Percentiles rank a stretch among this genome's conserved stretches.
phyloP scores from a whole-genome alignment of 1,140 invertebrate genomes.

The Drosophila persimilis region DNA sequence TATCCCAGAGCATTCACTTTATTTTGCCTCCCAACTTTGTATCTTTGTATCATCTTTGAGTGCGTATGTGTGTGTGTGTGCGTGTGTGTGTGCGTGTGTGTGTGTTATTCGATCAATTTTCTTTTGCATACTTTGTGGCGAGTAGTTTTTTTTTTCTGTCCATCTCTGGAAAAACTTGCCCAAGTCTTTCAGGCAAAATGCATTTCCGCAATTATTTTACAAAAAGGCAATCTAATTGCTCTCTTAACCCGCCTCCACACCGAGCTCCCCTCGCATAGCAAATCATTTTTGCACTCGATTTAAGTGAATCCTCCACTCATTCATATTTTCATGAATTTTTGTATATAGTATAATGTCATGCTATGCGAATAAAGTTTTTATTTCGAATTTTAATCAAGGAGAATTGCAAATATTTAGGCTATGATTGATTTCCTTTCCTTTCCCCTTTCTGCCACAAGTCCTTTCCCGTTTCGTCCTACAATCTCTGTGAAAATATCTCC shows the following conservation, averaged over 20 bases:
- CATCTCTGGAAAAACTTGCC: conserved; percentile 44
- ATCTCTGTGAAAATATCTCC: background rate
- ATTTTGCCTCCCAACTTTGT: conserved; percentile 56
- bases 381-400: background rate
- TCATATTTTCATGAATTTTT: too few species aligned
- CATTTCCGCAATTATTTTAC: conserved; percentile 65
- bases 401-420: background rate
- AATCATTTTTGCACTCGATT: background rate
- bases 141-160: conserved; percentile 29
- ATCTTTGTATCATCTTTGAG: conserved; percentile 58
- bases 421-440: background rate
- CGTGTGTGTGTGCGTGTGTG: conserved; percentile 10
- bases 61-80: background rate
- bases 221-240: conserved; percentile 69
- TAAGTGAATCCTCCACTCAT: too few species aligned
- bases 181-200: conserved; percentile 37
- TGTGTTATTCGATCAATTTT: conserved; percentile 27
- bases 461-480: background rate
- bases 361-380: too few species aligned
- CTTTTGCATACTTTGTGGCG: conserved; percentile 57
- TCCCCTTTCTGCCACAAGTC: background rate
- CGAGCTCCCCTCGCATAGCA: too few species aligned
- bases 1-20: conserved; percentile 55
- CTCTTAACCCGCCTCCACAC: background rate
- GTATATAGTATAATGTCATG: too few species aligned